A percentile compares a stretch with the other conserved stretches of the same genome.
These are phyloP conservation scores for Oncorhynchus nerka DNA, from an alignment of 2,113 vertebrate genomes.

Conservation along the genomic window DNA sequence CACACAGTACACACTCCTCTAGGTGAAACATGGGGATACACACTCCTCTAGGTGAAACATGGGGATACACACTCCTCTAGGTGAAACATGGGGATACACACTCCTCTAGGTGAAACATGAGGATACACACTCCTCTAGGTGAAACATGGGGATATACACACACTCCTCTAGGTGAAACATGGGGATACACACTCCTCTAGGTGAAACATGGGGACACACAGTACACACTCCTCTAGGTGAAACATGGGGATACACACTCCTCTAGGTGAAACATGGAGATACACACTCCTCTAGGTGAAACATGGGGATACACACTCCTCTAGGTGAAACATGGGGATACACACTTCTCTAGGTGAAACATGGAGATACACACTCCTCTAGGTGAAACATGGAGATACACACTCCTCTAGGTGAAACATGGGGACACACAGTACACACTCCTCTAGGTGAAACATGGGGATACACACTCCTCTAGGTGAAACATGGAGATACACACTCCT, in stretches of 20 bases:
- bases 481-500: background rate
- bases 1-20: background rate
- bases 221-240: too few relatives aligned
- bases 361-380: background rate
- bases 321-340: background rate
- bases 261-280: background rate
- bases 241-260: conserved; percentile 44
- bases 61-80: background rate
- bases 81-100: background rate
- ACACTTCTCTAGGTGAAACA: too few relatives aligned
- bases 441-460: background rate
- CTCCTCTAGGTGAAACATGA: too few relatives aligned
- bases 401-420: too few relatives aligned
- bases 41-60: too few relatives aligned
- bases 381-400: background rate
- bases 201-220: background rate
- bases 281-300: too few relatives aligned
- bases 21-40: background rate
- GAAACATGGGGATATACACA: background rate
- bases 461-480: too few relatives aligned
- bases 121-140: background rate
- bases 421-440: background rate
- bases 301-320: conserved; percentile 40
- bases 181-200: background rate
- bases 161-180: too few relatives aligned